Evolutionary conservation across 1,140 invertebrate species (phyloP).

Genomic region (Sogatella furcifera): DNA sequence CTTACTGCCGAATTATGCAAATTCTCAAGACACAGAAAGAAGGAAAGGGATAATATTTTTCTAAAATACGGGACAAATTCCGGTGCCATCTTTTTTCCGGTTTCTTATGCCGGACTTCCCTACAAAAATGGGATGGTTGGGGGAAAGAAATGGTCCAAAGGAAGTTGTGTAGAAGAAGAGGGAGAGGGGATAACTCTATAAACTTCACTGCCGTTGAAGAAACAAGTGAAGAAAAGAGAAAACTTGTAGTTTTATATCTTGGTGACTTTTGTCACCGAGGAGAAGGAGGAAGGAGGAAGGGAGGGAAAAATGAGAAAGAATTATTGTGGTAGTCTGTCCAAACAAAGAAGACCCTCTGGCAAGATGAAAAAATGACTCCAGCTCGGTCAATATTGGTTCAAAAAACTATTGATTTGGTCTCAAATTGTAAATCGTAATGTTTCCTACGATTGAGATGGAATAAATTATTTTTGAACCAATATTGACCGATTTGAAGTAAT

Average conservation of each 20-base stretch:
- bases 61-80: conserved; percentile 16
- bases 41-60: conserved; percentile 21
- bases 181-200: neutral
- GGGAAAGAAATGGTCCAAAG: neutral
- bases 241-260: neutral
- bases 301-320: neutral
- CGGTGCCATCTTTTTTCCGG: conserved; percentile 13
- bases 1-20: conserved; percentile 21
- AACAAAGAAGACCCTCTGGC: too few species aligned
- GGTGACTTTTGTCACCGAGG: neutral
- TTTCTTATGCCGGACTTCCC: neutral
- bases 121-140: neutral
- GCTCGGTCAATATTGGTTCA: too few species aligned
- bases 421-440: too few species aligned
- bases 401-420: too few species aligned
- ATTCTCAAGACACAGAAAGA: conserved; percentile 4
- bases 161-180: neutral
- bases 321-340: conserved; percentile 2
- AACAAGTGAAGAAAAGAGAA: neutral
- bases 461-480: too few species aligned
- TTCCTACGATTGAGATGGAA: too few species aligned
- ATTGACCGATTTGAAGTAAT: too few species aligned
- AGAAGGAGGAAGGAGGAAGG: neutral
- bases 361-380: too few species aligned
- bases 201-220: too few species aligned